phyloP scores from a whole-genome alignment of 2,113 vertebrate species.

The Oncorhynchus kisutch region DNA sequence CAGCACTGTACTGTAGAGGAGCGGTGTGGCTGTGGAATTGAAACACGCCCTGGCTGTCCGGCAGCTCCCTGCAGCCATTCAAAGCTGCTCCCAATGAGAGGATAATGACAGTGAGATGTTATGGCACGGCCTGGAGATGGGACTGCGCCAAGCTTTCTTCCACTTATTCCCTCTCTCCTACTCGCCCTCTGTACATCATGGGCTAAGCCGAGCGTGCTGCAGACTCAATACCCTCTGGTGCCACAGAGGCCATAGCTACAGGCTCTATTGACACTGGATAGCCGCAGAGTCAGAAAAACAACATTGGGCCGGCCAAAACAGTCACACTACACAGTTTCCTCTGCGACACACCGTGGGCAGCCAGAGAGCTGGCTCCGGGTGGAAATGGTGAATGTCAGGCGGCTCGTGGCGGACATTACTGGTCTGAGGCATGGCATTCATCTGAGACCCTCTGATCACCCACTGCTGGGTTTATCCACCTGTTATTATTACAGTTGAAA shows the following conservation, averaged over 20 bases:
- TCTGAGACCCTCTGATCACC: conserved; percentile 43
- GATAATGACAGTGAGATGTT: no score
- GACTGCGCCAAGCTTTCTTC: background rate
- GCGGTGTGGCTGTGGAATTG: no score
- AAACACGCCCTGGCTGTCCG: no score
- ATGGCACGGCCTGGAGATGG: background rate
- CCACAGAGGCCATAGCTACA: background rate
- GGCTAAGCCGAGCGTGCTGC: background rate
- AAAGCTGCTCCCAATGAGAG: no score
- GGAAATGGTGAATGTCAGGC: conserved; percentile 37
- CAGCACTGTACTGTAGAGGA: no score
- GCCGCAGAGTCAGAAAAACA: background rate
- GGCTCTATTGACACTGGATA: background rate
- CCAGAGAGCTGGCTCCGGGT: background rate
- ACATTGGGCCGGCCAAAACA: background rate
- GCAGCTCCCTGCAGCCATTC: no score
- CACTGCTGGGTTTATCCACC: conserved; percentile 46
- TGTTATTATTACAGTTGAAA: conserved; percentile 55
- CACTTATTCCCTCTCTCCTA: background rate
- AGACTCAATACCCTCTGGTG: background rate
- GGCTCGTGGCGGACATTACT: background rate
- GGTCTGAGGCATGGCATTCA: conserved; percentile 25
- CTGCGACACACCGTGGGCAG: background rate
- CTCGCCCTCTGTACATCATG: background rate
- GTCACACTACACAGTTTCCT: background rate